phyloP scores from a whole-genome alignment of 2,113 vertebrate species.

The Columba janthina region DNA sequence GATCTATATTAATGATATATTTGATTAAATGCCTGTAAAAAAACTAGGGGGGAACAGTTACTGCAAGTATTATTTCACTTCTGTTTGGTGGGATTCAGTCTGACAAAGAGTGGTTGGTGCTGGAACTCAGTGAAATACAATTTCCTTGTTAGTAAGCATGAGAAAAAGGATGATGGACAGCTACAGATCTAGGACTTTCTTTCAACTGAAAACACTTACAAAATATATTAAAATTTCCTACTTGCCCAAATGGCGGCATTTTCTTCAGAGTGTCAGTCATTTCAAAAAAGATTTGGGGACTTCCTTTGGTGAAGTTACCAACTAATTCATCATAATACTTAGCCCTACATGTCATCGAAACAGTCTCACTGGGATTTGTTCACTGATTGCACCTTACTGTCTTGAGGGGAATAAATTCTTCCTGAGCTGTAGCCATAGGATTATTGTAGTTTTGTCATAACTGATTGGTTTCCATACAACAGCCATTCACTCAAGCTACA shows the following conservation, averaged over 20 bases:
- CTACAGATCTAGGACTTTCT: background rate
- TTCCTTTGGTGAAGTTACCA: background rate
- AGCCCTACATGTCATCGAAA: background rate
- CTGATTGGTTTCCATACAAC: background rate
- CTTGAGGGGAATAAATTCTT: background rate
- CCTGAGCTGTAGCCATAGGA: background rate
- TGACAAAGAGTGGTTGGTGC: background rate
- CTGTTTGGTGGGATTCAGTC: background rate
- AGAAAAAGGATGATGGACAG: background rate
- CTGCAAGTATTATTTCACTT: background rate
- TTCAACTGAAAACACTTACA: background rate
- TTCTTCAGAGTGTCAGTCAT: background rate
- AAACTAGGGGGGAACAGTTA: background rate
- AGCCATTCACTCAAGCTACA: background rate
- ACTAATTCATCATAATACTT: background rate
- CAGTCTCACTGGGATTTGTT: background rate
- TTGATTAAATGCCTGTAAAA: background rate
- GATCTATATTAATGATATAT: background rate
- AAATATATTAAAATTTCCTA: background rate
- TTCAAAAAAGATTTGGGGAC: background rate
- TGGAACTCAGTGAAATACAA: background rate
- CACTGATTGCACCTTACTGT: background rate
- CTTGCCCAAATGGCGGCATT: background rate
- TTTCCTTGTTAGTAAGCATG: background rate
- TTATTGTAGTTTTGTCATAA: background rate